Percentiles rank a stretch among this genome's conserved stretches.
Evolutionary conservation across 1,140 invertebrate genomes (phyloP).

Genomic region (Formica selysi): DNA sequence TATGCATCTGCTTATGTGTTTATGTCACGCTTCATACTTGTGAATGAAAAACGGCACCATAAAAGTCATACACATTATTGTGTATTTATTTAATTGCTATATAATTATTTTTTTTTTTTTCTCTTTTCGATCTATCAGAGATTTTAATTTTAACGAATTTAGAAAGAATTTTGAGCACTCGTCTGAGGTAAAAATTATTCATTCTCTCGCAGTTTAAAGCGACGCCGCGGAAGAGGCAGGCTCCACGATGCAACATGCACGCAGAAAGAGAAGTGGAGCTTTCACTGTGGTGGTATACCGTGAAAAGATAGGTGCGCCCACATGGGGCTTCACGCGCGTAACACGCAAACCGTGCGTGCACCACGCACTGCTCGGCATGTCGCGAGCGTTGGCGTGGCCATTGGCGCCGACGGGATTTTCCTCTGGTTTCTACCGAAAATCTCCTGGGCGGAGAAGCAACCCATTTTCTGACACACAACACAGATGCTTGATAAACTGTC

Average conservation of each 20-base stretch:
- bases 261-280: neutral
- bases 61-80: neutral
- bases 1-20: neutral
- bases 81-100: neutral
- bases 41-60: neutral
- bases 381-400: neutral
- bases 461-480: neutral
- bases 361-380: neutral
- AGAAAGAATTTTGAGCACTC: neutral
- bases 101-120: neutral
- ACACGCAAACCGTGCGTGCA: slow-evolving; percentile 67
- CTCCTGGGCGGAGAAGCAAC: neutral
- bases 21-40: no score
- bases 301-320: slow-evolving; percentile 68
- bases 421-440: neutral
- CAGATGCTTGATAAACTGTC: neutral
- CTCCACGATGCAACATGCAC: neutral
- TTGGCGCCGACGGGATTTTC: slow-evolving; percentile 10
- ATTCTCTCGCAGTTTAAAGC: no score
- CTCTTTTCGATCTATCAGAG: neutral
- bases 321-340: slow-evolving; percentile 61
- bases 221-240: no score
- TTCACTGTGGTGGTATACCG: slow-evolving; percentile 40
- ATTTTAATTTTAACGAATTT: neutral
- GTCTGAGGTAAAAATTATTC: no score